Percentiles rank a stretch among this genome's conserved stretches.
phyloP scores from a whole-genome alignment of 35 echinoderm and acorn worm species.

The Stichopus chloronotus region DNA sequence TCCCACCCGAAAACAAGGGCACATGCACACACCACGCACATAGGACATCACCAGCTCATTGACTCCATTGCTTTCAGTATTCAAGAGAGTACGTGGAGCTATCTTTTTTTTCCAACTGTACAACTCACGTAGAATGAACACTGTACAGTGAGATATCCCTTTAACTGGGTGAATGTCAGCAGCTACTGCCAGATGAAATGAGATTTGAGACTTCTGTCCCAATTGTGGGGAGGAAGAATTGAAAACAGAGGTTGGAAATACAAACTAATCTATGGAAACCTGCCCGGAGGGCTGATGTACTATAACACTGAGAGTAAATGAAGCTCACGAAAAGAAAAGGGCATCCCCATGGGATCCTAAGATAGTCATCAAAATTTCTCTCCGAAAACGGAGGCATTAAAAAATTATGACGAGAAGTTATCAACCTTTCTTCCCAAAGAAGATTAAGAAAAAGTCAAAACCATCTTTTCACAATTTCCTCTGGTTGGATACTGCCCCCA shows the following conservation, averaged over 20 bases:
- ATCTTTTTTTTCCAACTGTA: too few species aligned
- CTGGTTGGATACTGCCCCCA: too few species aligned
- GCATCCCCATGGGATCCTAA: background rate
- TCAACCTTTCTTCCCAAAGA: background rate
- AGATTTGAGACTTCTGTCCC: slow-evolving; percentile 5
- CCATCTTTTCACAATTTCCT: too few species aligned
- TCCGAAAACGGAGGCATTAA: background rate
- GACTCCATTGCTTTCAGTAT: too few species aligned
- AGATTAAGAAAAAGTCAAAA: too few species aligned
- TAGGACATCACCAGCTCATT: too few species aligned
- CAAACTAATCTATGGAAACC: background rate
- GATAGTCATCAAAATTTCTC: slow-evolving; percentile 26
- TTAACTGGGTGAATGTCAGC: background rate
- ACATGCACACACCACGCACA: too few species aligned
- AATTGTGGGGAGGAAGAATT: slow-evolving; percentile 2
- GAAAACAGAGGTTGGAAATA: background rate
- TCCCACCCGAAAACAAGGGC: too few species aligned
- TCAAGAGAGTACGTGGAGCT: too few species aligned
- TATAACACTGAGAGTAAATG: background rate
- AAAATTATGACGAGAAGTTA: background rate
- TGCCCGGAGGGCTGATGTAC: background rate
- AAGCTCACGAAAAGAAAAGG: background rate
- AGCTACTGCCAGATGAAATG: background rate
- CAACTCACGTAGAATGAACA: too few species aligned
- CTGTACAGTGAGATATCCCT: background rate